Percentiles rank a stretch among this genome's conserved stretches.
Conservation (phyloP, 2,888 invertebrate species). For the Drosophila kuntzei region DNA sequence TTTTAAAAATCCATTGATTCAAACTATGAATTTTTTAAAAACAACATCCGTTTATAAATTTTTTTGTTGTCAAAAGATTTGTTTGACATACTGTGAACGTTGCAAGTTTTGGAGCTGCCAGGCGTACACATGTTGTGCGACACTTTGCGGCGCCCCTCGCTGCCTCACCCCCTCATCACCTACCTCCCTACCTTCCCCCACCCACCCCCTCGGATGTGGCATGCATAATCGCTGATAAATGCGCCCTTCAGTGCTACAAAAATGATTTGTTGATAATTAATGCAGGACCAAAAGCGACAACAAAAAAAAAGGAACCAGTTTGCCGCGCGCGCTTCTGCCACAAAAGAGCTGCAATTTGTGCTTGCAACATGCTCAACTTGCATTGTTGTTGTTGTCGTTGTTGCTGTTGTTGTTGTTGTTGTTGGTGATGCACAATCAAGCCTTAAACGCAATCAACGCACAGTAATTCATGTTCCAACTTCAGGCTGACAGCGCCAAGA, state of each 20-base stretch:
- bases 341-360: conserved; percentile 73
- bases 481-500: conserved; percentile 61
- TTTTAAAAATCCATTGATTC: too few relatives aligned
- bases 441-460: conserved; percentile 82
- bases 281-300: conserved; percentile 42
- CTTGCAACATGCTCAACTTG: conserved; percentile 9
- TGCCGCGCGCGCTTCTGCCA: conserved; percentile 45
- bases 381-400: conserved; percentile 23
- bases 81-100: neutral
- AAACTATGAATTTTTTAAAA: too few relatives aligned
- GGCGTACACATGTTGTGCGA: conserved; percentile 72
- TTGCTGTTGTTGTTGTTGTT: conserved; percentile 32
- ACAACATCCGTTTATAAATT: too few relatives aligned
- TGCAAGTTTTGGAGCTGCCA: conserved; percentile 36
- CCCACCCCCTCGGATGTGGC: conserved; percentile 18
- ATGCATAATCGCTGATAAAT: conserved; percentile 81
- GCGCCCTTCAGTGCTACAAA: conserved; percentile 74
- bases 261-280: conserved; percentile 82
- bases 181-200: too few relatives aligned
- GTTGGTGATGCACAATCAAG: conserved; percentile 60
- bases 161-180: too few relatives aligned
- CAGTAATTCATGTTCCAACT: conserved; percentile 71
- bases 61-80: neutral
- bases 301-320: conserved; percentile 62
- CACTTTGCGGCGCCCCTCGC: conserved; percentile 57